These are phyloP conservation scores for Carassius carassius DNA, from an alignment of 2,113 vertebrate species.

Conservation along the genomic window DNA sequence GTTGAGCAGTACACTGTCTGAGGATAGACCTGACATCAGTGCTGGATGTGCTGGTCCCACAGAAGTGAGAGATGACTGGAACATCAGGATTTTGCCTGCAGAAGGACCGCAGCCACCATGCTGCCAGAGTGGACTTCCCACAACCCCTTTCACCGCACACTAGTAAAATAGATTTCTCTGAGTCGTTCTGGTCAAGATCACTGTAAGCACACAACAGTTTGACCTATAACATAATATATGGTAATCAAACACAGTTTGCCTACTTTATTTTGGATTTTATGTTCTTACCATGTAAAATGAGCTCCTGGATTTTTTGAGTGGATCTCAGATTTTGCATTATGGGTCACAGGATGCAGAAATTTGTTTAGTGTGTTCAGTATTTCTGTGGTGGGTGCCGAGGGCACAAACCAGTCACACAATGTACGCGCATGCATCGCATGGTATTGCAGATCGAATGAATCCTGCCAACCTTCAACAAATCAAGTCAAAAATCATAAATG, in stretches of 20 bases:
- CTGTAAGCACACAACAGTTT: neutral
- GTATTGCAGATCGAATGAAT: constrained; percentile 25
- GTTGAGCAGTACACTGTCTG: constrained; percentile 58
- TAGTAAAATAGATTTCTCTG: constrained; percentile 61
- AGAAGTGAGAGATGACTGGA: constrained; percentile 59
- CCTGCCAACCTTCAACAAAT: constrained; percentile 14
- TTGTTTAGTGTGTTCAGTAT: constrained; percentile 59
- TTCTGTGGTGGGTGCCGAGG: constrained; percentile 55
- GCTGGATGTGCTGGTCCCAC: constrained; percentile 62
- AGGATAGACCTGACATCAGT: constrained; percentile 61
- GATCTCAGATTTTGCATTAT: constrained; percentile 2
- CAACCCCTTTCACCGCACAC: constrained; percentile 65
- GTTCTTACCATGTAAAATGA: constrained; percentile 12
- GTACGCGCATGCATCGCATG: constrained; percentile 55
- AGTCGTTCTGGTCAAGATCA: neutral
- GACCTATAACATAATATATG: too few relatives aligned
- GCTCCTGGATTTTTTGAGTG: neutral
- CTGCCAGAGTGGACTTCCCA: constrained; percentile 66
- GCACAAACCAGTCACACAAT: constrained; percentile 59
- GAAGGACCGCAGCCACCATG: constrained; percentile 63
- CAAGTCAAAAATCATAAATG: neutral
- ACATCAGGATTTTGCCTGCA: constrained; percentile 30
- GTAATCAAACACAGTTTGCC: neutral
- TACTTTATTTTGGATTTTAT: neutral
- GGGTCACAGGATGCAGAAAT: constrained; percentile 46